Evolutionary conservation across 2,888 invertebrate species (phyloP).

Genomic region (Caenorhabditis imperialis): DNA sequence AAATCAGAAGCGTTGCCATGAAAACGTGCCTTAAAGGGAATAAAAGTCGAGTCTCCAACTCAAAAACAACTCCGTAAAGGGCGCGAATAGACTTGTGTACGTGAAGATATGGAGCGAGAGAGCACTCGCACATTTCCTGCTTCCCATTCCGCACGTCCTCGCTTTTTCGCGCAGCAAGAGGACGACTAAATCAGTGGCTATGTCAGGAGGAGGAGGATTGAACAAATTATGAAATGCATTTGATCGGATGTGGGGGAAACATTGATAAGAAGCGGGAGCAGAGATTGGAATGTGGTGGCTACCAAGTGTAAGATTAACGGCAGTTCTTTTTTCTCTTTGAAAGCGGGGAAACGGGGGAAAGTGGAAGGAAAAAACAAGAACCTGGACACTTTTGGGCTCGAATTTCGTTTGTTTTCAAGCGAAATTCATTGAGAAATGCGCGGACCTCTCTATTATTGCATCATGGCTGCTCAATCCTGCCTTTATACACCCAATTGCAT

Average conservation of each 20-base stretch:
- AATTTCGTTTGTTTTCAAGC: background rate
- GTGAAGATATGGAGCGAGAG: slow-evolving; percentile 36
- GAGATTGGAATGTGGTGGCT: slow-evolving; percentile 1
- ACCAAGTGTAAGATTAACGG: background rate
- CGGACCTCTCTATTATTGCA: background rate
- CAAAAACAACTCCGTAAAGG: slow-evolving; percentile 31
- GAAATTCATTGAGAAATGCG: background rate
- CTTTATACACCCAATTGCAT: slow-evolving; percentile 10
- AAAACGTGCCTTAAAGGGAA: no score
- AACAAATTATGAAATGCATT: slow-evolving; percentile 19
- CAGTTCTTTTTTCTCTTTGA: no score
- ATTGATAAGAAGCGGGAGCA: background rate
- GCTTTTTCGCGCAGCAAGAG: slow-evolving; percentile 7
- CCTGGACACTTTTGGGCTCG: background rate
- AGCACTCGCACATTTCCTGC: slow-evolving; percentile 38
- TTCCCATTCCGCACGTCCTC: slow-evolving; percentile 43
- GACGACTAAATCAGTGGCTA: slow-evolving; percentile 33
- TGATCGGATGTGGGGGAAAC: background rate
- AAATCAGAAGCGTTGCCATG: slow-evolving; percentile 2
- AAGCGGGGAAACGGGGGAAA: no score
- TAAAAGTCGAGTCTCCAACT: no score
- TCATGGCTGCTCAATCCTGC: no score
- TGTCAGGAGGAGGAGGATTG: slow-evolving; percentile 2
- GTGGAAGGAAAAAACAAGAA: background rate
- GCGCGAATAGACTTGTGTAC: slow-evolving; percentile 35